phyloP scores from a whole-genome alignment of 2,113 vertebrate genomes.

The Colius striatus region DNA sequence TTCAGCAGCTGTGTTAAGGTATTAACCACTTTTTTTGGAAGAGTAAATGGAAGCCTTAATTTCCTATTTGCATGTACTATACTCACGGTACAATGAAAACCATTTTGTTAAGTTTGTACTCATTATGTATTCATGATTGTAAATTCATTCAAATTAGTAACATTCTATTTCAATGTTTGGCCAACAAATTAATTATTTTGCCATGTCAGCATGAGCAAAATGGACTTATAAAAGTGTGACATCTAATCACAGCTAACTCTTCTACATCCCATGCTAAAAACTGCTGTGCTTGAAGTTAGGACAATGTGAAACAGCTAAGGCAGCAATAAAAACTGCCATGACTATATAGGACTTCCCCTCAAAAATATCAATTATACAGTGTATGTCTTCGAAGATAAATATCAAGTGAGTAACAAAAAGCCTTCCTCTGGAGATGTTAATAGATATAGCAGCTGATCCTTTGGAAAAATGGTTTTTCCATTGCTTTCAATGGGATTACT shows the following conservation, averaged over 20 bases:
- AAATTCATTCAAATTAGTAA: not conserved
- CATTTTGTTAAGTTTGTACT: not conserved
- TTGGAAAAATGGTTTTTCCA: not conserved
- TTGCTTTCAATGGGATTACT: not conserved
- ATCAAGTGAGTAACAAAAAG: not conserved
- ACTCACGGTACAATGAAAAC: not conserved
- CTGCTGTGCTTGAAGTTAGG: not conserved
- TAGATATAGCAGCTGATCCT: not conserved
- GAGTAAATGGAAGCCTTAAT: not conserved
- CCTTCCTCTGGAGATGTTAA: not conserved
- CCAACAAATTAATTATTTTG: not conserved
- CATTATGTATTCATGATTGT: rapidly evolving
- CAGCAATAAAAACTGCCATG: not conserved
- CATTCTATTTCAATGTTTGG: not conserved
- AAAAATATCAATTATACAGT: not conserved
- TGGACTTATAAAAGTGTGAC: not conserved
- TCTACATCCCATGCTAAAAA: not conserved
- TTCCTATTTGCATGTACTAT: not conserved
- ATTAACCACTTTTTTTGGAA: not conserved
- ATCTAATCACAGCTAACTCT: not conserved
- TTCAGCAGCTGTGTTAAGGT: not conserved
- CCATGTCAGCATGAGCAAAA: not conserved
- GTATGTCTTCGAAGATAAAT: not conserved
- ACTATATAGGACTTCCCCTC: not conserved
- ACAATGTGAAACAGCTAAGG: not conserved